A percentile compares a stretch with the other conserved stretches of the same genome.
Conservation (phyloP, 2,888 invertebrate species). For the Empis stercorea region DNA sequence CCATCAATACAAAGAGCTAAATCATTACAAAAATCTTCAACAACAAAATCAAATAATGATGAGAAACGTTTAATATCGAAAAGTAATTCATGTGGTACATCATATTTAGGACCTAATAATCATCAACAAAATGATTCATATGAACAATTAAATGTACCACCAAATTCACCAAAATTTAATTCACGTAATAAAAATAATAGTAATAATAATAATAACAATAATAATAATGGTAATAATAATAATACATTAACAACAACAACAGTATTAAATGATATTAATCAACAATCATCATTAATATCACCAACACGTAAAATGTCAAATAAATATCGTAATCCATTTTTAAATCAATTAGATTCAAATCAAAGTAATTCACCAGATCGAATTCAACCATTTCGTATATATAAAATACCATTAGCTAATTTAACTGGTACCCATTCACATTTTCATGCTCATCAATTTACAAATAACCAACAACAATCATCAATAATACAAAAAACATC, state of each 20-base stretch:
- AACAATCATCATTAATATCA: neutral
- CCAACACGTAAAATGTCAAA: neutral
- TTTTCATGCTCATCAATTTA: constrained; percentile 24
- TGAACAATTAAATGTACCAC: constrained; percentile 18
- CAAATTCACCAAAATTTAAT: constrained; percentile 22
- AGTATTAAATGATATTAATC: constrained; percentile 9
- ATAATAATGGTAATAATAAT: too few species aligned
- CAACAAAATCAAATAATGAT: constrained; percentile 18
- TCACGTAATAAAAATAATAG: constrained; percentile 10
- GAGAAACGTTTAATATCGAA: constrained; percentile 24
- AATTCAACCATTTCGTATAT: constrained; percentile 25
- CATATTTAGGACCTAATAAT: constrained; percentile 7
- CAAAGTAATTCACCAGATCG: constrained; percentile 19
- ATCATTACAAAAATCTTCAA: constrained; percentile 25
- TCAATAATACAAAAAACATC: neutral
- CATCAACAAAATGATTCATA: constrained; percentile 8
- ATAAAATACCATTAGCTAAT: constrained; percentile 26
- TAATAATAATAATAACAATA: constrained; percentile 1
- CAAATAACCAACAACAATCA: too few species aligned
- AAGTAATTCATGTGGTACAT: constrained; percentile 25
- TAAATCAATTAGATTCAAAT: neutral
- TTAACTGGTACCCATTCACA: constrained; percentile 26
- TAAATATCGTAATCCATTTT: neutral
- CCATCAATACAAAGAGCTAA: constrained; percentile 25
- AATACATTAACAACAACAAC: constrained; percentile 3